Conservation (phyloP, 2,888 invertebrate species). For the Tetrapedia diversipes region DNA sequence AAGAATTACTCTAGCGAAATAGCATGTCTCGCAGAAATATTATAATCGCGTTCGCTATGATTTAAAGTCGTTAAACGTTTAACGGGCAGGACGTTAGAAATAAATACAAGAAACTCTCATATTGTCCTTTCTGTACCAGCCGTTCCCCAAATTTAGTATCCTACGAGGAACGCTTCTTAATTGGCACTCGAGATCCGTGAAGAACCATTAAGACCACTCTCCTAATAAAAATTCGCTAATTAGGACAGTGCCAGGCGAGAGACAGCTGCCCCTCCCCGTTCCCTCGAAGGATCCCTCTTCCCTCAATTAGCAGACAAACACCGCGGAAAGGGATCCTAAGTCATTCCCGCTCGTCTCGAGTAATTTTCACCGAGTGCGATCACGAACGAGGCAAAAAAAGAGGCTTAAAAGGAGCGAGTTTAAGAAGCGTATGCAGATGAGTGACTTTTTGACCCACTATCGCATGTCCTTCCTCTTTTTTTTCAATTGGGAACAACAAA, state of each 20-base stretch:
- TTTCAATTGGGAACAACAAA: too few species aligned
- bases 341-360: not conserved
- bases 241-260: conserved; percentile 6
- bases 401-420: too few species aligned
- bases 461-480: too few species aligned
- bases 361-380: too few species aligned
- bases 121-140: not conserved
- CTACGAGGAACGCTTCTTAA: not conserved
- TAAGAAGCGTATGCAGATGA: too few species aligned
- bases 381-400: too few species aligned
- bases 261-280: too few species aligned
- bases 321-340: not conserved
- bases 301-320: conserved; percentile 12
- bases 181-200: conserved; percentile 3
- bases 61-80: not conserved
- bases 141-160: not conserved
- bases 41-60: too few species aligned
- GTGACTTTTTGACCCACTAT: too few species aligned
- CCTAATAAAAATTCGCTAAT: conserved; percentile 12
- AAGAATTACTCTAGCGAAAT: too few species aligned
- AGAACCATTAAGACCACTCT: not conserved
- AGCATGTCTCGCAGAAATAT: too few species aligned
- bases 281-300: not conserved
- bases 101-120: not conserved
- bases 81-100: not conserved